Evolutionary conservation across 2,113 vertebrate genomes (phyloP).

Genomic region (Oncorhynchus kisutch): DNA sequence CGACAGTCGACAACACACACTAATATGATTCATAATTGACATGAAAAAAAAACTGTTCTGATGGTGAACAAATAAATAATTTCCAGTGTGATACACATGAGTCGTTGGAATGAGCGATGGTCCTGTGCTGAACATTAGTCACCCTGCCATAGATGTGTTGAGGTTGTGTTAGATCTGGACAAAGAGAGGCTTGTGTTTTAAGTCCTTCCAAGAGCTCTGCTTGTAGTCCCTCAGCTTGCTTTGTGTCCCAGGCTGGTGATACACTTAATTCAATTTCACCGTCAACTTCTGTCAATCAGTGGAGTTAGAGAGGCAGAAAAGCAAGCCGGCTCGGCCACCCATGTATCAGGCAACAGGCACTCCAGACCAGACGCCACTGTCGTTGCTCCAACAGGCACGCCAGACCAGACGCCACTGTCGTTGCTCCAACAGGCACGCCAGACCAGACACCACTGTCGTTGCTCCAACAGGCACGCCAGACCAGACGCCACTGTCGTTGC

Average conservation of each 20-base stretch:
- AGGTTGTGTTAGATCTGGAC: background rate
- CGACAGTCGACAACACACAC: background rate
- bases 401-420: no score
- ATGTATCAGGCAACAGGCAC: no score
- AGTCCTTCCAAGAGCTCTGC: background rate
- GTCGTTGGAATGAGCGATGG: background rate
- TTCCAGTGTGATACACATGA: background rate
- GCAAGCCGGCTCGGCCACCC: slow-evolving; percentile 6
- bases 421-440: no score
- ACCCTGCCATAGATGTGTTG: background rate
- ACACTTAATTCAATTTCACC: slow-evolving; percentile 30
- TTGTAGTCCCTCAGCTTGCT: slow-evolving; percentile 9
- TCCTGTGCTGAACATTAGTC: background rate
- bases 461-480: no score
- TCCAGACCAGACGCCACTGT: no score
- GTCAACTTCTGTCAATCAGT: slow-evolving; percentile 32
- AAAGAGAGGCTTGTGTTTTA: no score
- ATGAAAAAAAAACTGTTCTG: background rate
- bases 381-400: no score
- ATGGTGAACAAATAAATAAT: no score
- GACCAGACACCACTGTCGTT: no score
- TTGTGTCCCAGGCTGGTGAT: slow-evolving; percentile 23
- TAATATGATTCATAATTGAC: background rate
- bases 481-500: no score
- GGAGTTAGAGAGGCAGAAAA: slow-evolving; percentile 28